These are phyloP conservation scores for Araneus ventricosus DNA, from an alignment of 1,140 invertebrate species.

Conservation along the genomic window DNA sequence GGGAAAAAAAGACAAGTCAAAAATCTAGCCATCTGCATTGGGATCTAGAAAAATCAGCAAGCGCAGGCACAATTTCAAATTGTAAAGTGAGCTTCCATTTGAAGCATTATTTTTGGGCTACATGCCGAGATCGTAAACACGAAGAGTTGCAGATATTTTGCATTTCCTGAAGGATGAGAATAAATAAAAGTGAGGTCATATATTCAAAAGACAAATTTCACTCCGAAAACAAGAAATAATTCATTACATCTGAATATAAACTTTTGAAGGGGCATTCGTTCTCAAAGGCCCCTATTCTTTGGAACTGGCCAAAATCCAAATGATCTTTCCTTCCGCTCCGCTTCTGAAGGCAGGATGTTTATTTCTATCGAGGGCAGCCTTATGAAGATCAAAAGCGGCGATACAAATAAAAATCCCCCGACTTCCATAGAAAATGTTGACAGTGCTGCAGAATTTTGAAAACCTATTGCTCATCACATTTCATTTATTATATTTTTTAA, in stretches of 20 bases:
- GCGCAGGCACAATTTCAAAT: not conserved
- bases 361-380: constrained; percentile 52
- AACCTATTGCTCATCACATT: too few relatives aligned
- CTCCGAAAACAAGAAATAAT: constrained; percentile 63
- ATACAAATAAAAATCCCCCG: too few relatives aligned
- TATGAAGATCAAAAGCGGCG: too few relatives aligned
- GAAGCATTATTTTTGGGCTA: not conserved
- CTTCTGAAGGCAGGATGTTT: constrained; percentile 27
- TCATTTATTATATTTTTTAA: too few relatives aligned
- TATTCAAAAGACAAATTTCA: constrained; percentile 59
- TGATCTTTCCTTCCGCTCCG: not conserved
- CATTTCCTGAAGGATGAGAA: constrained; percentile 32
- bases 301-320: constrained; percentile 63
- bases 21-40: too few relatives aligned
- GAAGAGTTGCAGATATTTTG: constrained; percentile 28
- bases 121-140: not conserved
- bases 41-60: not conserved
- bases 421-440: too few relatives aligned
- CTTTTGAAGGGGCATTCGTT: constrained; percentile 41
- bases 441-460: too few relatives aligned
- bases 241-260: constrained; percentile 46
- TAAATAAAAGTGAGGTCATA: constrained; percentile 58
- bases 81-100: not conserved
- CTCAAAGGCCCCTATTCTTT: constrained; percentile 11
- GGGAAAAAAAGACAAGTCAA: too few relatives aligned